A percentile compares a stretch with the other conserved stretches of the same genome.
These are phyloP conservation scores for Rotaria magnacalcarata DNA, from an alignment of 2,888 invertebrate species.

Conservation along the genomic window DNA sequence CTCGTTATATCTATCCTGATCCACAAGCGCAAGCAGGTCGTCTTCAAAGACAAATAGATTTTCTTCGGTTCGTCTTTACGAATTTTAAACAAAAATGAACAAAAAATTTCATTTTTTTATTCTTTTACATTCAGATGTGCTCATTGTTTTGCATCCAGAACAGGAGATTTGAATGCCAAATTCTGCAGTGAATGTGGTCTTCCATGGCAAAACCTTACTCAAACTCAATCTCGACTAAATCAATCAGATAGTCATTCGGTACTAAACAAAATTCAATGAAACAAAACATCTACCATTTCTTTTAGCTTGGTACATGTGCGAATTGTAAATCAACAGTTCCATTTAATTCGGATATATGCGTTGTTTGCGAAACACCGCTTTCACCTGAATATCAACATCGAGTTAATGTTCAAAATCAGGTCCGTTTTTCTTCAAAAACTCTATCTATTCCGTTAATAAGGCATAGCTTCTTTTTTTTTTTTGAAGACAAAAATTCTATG, in stretches of 20 bases:
- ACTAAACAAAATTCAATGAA: not conserved
- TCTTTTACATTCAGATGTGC: constrained; percentile 51
- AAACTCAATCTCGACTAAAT: constrained; percentile 53
- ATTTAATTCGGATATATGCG: constrained; percentile 55
- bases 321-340: constrained; percentile 57
- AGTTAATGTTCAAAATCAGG: constrained; percentile 48
- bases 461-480: not conserved
- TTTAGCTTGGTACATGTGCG: constrained; percentile 53
- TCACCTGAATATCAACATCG: constrained; percentile 53
- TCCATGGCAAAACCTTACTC: constrained; percentile 53
- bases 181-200: constrained; percentile 57
- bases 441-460: not conserved
- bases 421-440: not conserved
- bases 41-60: constrained; percentile 57
- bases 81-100: not conserved
- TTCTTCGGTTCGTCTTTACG: constrained; percentile 52
- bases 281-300: not conserved
- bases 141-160: constrained; percentile 56
- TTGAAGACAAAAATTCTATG: constrained; percentile 51
- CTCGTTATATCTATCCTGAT: constrained; percentile 49
- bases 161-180: constrained; percentile 55
- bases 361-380: constrained; percentile 58
- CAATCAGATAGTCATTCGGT: constrained; percentile 55
- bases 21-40: constrained; percentile 54
- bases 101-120: not conserved